Percentiles rank a stretch among this genome's conserved stretches.
Evolutionary conservation across 1,140 invertebrate species (phyloP).

Genomic region (Phenacoccus solenopsis): DNA sequence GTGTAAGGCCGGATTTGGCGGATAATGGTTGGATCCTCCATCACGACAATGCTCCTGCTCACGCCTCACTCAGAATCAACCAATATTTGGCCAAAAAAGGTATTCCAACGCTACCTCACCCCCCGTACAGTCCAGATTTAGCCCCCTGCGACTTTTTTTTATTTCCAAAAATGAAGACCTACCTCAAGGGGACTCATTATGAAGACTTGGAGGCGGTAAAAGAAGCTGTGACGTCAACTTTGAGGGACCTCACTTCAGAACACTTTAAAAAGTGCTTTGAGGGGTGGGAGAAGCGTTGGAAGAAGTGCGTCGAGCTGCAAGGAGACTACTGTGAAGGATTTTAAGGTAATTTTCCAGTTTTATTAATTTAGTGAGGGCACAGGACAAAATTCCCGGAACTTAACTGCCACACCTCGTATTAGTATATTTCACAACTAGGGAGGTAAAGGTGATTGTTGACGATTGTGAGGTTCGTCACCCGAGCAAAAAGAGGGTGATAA

Average conservation of each 20-base stretch:
- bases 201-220: slow-evolving; percentile 26
- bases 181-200: slow-evolving; percentile 30
- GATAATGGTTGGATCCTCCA: slow-evolving; percentile 26
- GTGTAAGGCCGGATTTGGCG: slow-evolving; percentile 14
- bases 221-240: background rate
- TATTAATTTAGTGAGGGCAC: too few species aligned
- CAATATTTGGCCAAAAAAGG: slow-evolving; percentile 26
- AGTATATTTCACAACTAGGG: too few species aligned
- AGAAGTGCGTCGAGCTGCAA: background rate
- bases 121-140: slow-evolving; percentile 36
- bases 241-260: slow-evolving; percentile 23
- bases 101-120: slow-evolving; percentile 33
- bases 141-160: slow-evolving; percentile 34
- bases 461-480: too few species aligned
- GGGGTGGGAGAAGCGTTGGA: background rate
- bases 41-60: slow-evolving; percentile 29
- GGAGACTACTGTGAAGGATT: too few species aligned
- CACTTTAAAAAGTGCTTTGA: background rate
- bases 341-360: too few species aligned
- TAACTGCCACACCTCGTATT: too few species aligned
- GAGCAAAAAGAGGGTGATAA: too few species aligned
- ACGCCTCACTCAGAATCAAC: slow-evolving; percentile 24
- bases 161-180: slow-evolving; percentile 32
- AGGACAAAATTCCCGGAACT: too few species aligned
- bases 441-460: too few species aligned